These are phyloP conservation scores for Thalassarche chlororhynchos DNA, from an alignment of 2,113 vertebrate species.

Conservation along the genomic window DNA sequence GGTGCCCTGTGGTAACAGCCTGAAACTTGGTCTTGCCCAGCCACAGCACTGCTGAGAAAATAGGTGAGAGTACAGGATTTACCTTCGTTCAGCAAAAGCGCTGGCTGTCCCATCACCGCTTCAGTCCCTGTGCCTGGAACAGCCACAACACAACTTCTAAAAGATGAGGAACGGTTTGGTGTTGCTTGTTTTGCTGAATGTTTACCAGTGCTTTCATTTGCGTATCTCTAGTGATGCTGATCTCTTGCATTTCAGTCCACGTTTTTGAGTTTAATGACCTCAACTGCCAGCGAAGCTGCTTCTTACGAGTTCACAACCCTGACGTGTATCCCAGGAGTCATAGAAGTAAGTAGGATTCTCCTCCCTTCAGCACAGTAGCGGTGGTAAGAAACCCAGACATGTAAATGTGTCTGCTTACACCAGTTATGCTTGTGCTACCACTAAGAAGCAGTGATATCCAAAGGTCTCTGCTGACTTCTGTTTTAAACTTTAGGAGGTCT, in stretches of 20 bases:
- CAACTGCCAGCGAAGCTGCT: slow-evolving; percentile 93
- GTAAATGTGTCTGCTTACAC: background rate
- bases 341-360: slow-evolving; percentile 79
- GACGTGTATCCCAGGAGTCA: slow-evolving; percentile 98
- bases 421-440: background rate
- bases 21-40: too few relatives aligned
- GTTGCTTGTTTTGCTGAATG: background rate
- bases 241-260: slow-evolving; percentile 85
- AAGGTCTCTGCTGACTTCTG: background rate
- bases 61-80: accelerated
- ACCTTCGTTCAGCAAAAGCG: background rate
- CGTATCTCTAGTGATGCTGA: background rate
- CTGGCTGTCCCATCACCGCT: background rate
- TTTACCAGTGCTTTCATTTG: accelerated
- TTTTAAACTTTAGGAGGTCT: background rate
- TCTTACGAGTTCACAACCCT: slow-evolving; percentile 98
- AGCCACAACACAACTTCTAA: background rate
- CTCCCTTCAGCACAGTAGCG: accelerated
- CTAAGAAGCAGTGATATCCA: background rate
- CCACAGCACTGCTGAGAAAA: background rate
- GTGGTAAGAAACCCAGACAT: background rate
- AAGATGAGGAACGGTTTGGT: background rate
- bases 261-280: slow-evolving; percentile 96
- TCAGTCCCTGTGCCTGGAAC: too few relatives aligned
- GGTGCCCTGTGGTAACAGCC: too few relatives aligned